phyloP scores from a whole-genome alignment of 2,888 invertebrate species.

The Spilosoma lubricipeda region DNA sequence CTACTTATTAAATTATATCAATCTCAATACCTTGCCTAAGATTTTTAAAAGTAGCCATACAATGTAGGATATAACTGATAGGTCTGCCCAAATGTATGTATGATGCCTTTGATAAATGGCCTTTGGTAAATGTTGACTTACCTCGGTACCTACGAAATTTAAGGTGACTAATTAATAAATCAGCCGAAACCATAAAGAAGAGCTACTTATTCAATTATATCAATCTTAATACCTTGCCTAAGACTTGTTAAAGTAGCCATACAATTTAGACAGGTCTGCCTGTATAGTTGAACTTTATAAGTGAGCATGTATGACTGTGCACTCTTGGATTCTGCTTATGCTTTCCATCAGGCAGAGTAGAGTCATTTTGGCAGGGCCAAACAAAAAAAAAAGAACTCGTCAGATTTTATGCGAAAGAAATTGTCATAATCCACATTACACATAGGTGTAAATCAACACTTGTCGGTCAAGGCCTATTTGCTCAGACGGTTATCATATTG shows the following conservation, averaged over 20 bases:
- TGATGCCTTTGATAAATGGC: too few species aligned
- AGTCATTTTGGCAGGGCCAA: too few species aligned
- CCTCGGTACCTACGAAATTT: neutral
- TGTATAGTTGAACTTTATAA: too few species aligned
- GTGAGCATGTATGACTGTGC: too few species aligned
- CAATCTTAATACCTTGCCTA: neutral
- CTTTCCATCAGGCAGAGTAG: too few species aligned
- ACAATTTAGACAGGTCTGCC: too few species aligned
- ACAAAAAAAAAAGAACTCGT: too few species aligned
- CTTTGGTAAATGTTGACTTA: neutral
- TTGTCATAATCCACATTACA: neutral
- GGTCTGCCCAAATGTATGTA: too few species aligned
- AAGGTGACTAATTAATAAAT: neutral
- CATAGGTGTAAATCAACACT: conserved; percentile 29
- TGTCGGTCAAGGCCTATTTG: conserved; percentile 28
- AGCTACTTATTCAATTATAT: neutral
- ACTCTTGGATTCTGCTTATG: too few species aligned
- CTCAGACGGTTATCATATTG: conserved; percentile 8
- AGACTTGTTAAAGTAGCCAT: too few species aligned
- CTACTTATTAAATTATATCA: neutral
- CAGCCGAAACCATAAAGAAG: conserved; percentile 1
- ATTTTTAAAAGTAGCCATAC: too few species aligned
- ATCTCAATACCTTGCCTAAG: neutral
- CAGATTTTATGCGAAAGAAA: neutral
- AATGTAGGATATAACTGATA: too few species aligned